Evolutionary conservation across 2,888 invertebrate species (phyloP).

Genomic region (Suillia variegata): DNA sequence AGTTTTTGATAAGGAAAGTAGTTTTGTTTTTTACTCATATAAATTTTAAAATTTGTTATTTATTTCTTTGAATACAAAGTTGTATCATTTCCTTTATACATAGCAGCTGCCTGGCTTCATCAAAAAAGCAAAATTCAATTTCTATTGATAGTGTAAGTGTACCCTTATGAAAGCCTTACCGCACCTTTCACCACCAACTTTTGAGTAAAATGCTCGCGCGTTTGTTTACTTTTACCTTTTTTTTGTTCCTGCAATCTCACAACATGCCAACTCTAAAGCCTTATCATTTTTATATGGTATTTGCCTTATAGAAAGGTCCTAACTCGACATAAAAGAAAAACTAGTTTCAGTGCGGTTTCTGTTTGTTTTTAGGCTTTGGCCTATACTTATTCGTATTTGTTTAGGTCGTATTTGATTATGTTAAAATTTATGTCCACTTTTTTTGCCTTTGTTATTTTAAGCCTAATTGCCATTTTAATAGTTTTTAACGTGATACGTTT

Average conservation of each 20-base stretch:
- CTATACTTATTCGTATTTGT: conserved; percentile 51
- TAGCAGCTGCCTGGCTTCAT: no score
- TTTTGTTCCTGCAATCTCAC: not conserved
- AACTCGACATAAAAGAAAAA: not conserved
- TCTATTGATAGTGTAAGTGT: no score
- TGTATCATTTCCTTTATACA: no score
- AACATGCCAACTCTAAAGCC: not conserved
- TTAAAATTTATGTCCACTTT: conserved; percentile 27
- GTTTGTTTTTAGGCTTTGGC: conserved; percentile 20
- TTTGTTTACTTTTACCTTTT: conserved; percentile 8
- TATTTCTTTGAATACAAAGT: no score
- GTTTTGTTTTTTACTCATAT: no score
- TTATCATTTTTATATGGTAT: not conserved
- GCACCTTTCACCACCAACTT: no score
- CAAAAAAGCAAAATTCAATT: no score
- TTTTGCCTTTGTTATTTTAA: conserved; percentile 9
- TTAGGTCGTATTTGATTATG: conserved; percentile 33
- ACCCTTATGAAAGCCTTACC: no score
- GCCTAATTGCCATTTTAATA: conserved; percentile 44
- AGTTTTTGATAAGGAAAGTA: no score
- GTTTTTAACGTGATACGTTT: conserved; percentile 15
- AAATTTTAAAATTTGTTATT: no score
- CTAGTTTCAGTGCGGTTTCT: conserved; percentile 13
- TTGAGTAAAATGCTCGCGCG: not conserved
- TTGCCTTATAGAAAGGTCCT: not conserved